Conservation (phyloP, 2,113 vertebrate genomes). For the Fulica atra region DNA sequence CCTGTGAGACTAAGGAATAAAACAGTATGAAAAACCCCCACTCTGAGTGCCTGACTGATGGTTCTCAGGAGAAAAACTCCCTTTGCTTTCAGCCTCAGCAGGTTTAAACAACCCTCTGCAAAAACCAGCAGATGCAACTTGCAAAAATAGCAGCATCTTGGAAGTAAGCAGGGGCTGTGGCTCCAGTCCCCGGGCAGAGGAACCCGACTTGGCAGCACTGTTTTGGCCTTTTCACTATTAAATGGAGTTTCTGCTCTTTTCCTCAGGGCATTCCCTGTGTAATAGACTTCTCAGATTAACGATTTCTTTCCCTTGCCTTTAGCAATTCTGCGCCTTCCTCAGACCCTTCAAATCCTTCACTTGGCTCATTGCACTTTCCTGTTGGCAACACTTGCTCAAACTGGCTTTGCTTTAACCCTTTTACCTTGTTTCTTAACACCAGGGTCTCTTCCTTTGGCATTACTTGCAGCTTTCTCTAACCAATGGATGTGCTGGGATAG, state of each 20-base stretch:
- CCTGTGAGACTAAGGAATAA: background rate
- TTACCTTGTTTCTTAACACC: background rate
- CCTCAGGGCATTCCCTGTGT: background rate
- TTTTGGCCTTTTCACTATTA: constrained; percentile 3
- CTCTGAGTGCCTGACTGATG: background rate
- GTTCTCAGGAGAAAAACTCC: background rate
- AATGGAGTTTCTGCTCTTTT: constrained; percentile 33
- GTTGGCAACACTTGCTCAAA: background rate
- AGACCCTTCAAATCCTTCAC: background rate
- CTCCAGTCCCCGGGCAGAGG: background rate
- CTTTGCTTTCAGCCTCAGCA: background rate
- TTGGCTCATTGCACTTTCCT: background rate
- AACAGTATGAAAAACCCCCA: background rate
- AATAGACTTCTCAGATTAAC: constrained; percentile 29
- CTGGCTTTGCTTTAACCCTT: background rate
- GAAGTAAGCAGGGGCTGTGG: constrained; percentile 8
- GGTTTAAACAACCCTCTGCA: constrained; percentile 1
- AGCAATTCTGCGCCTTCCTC: background rate
- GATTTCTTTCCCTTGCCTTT: background rate
- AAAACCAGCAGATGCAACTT: background rate
- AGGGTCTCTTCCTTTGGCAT: background rate
- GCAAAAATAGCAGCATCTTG: constrained; percentile 37
- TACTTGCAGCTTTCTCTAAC: background rate
- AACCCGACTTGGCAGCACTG: background rate
- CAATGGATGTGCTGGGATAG: background rate